Evolutionary conservation across 2,113 vertebrate species (phyloP).

Genomic region (Cephalopterus ornatus): DNA sequence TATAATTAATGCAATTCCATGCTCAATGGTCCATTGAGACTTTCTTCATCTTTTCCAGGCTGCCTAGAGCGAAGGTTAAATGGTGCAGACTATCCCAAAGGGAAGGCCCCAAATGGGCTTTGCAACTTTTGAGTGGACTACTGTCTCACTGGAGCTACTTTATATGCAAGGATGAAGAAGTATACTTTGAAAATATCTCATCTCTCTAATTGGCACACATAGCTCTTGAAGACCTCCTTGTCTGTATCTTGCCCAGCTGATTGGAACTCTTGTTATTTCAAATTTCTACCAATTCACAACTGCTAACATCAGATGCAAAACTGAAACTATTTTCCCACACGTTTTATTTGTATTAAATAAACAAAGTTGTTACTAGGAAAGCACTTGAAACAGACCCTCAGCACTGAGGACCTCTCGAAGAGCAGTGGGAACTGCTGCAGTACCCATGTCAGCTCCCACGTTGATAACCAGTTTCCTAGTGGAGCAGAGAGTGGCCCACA

Average conservation of each 20-base stretch:
- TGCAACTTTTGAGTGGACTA: neutral
- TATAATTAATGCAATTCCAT: neutral
- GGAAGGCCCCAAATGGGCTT: neutral
- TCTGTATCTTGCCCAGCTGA: neutral
- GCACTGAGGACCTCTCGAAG: neutral
- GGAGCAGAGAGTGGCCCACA: neutral
- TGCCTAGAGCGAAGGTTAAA: neutral
- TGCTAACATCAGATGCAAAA: neutral
- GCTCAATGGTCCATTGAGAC: neutral
- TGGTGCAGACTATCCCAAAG: neutral
- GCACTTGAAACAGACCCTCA: neutral
- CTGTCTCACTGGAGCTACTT: neutral
- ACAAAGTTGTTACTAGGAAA: neutral
- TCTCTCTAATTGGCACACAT: neutral
- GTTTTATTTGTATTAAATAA: neutral
- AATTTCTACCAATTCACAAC: neutral
- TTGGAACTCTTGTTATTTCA: neutral
- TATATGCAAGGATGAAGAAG: neutral
- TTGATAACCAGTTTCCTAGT: neutral
- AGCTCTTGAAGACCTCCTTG: neutral
- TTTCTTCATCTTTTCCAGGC: neutral
- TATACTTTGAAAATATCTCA: neutral
- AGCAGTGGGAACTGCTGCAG: neutral
- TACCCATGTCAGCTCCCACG: accelerated
- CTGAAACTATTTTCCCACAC: neutral